Percentiles rank a stretch among this genome's conserved stretches.
phyloP scores from a whole-genome alignment of 2,797 vertebrate genomes.

The Pipistrellus pygmaeus region DNA sequence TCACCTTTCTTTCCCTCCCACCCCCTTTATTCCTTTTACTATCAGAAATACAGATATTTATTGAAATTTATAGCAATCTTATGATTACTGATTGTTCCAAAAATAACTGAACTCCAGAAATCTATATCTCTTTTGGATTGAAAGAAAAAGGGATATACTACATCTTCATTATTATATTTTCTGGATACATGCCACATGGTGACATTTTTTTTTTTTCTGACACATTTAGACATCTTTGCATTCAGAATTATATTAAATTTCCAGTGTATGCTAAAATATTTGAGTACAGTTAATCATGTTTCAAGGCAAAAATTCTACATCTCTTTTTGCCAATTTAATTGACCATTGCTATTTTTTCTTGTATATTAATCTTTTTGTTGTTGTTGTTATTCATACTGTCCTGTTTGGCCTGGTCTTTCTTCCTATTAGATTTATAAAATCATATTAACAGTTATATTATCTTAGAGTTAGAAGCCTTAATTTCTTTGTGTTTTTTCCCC shows the following conservation, averaged over 20 bases:
- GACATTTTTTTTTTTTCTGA: not conserved
- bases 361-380: not conserved
- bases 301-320: slow-evolving; percentile 5
- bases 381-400: not conserved
- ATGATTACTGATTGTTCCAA: not conserved
- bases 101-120: not conserved
- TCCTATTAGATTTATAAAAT: not conserved
- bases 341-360: not conserved
- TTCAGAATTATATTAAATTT: slow-evolving; percentile 36
- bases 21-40: not conserved
- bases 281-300: not conserved
- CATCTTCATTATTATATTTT: slow-evolving; percentile 1
- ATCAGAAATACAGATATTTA: not conserved
- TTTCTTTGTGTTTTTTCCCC: not conserved
- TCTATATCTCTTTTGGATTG: not conserved
- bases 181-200: not conserved
- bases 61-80: not conserved
- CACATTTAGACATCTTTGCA: not conserved
- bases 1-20: not conserved
- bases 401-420: not conserved
- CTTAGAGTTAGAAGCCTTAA: not conserved
- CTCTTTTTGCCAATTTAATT: not conserved
- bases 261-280: not conserved
- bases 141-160: slow-evolving; percentile 37
- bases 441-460: not conserved